phyloP scores from a whole-genome alignment of 1,140 invertebrate genomes.

The Nasonia giraulti region DNA sequence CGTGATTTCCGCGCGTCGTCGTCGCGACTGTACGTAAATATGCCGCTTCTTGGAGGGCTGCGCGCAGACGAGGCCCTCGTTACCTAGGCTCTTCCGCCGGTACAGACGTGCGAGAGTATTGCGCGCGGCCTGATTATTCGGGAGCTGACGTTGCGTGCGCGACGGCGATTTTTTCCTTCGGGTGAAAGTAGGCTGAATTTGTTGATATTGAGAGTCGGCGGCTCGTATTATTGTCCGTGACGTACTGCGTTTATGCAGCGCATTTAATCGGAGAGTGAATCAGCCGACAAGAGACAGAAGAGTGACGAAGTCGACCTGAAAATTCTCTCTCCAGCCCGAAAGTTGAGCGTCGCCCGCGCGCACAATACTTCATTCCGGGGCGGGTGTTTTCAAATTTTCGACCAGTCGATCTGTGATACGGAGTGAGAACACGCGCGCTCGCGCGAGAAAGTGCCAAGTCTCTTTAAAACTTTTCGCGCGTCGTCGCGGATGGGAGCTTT shows the following conservation, averaged over 20 bases:
- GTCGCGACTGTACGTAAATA: neutral
- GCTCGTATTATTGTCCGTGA: too few species aligned
- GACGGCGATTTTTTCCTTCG: neutral
- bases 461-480: slow-evolving; percentile 7
- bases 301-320: neutral
- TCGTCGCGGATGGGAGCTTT: neutral
- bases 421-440: neutral
- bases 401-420: neutral
- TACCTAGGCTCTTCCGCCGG: neutral
- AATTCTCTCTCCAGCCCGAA: neutral
- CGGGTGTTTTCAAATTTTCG: neutral
- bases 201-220: too few species aligned
- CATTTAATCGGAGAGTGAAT: too few species aligned
- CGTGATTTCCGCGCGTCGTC: neutral
- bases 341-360: neutral
- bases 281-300: too few species aligned
- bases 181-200: neutral
- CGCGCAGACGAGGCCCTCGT: neutral
- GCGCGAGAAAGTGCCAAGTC: slow-evolving; percentile 1
- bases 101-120: neutral
- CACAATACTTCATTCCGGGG: neutral
- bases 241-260: neutral
- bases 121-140: neutral
- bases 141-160: neutral
- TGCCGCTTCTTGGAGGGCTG: neutral